Base-by-base conservation (phyloP, 2,113 vertebrate genomes). In the Hippocampus zosterae region DNA sequence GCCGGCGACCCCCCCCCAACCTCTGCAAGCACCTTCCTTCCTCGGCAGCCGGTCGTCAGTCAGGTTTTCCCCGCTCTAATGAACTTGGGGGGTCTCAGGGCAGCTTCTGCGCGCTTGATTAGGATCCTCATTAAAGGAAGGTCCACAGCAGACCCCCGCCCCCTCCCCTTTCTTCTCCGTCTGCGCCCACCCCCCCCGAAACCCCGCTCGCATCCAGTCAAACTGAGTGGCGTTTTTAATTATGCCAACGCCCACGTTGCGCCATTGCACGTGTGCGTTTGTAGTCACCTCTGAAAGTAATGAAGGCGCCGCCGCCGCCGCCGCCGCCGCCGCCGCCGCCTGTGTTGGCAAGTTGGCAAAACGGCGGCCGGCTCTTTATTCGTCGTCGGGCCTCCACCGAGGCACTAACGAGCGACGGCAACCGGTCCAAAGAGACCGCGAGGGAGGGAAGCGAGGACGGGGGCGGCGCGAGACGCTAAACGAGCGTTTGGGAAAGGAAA, bases 111-210 rank as follows among this genome's bases (percentile, higher is more conserved):
- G 75, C 78, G 81, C 75, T 86, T 91, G 86, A 91, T 91, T 87
- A 89, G 87, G 81, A 86, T 86, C 88, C 89, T 91, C 88, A 91
- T 91, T 91, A 90, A 89, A 86, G 77, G 81, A 67, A 84, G 70
- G 82, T 83, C 80, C 80, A 75, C 70, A 85, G 77, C 83, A 83
- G 60, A 79, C 76, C 65, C 76, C 13, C 76, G 75, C 65, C 76
- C 13, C 76, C 74, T 42, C 64, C 25, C 52, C 65, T 21, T 42
- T n/a, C 42, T 15, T 63, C 76, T 74, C 74, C 9, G 21, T 81
- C 79, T 77, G 69, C 78, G 74, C 73, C 69, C 70, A 79, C 60
- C 59, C 52, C 40, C 66, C 62, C 21, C 62, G 0, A 29, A 29
- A 29, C 61, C 65, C 16, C 62, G 16, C 7, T 70, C 61, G 69